Evolutionary conservation across 2,888 invertebrate genomes (phyloP).

Genomic region (Aleiodes leptofemur): DNA sequence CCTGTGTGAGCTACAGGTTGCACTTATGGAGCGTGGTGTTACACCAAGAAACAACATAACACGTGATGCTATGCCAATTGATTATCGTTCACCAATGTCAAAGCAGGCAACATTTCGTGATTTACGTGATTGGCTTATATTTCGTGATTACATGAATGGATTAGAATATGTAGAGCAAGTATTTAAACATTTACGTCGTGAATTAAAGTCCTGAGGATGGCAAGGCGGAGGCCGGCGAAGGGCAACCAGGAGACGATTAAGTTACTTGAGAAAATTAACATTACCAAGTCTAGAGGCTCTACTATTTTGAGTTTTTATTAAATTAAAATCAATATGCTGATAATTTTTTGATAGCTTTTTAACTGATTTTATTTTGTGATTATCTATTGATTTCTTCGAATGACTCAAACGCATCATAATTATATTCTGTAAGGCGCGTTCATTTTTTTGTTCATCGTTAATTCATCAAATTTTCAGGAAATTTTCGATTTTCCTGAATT

Average conservation of each 20-base stretch:
- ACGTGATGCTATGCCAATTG: constrained; percentile 75
- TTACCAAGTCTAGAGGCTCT: constrained; percentile 56
- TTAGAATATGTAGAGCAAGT: constrained; percentile 79
- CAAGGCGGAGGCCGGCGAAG: constrained; percentile 66
- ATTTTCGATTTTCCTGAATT: not conserved
- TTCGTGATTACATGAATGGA: constrained; percentile 80
- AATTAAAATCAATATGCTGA: not conserved
- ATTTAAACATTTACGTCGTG: constrained; percentile 72
- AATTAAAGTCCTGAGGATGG: constrained; percentile 68
- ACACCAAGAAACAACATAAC: constrained; percentile 71
- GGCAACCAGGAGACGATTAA: constrained; percentile 64
- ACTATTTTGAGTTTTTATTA: constrained; percentile 47
- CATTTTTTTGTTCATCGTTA: constrained; percentile 27
- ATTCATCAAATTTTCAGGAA: not conserved
- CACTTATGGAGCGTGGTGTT: constrained; percentile 73
- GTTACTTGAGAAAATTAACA: constrained; percentile 59
- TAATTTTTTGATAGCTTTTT: constrained; percentile 14
- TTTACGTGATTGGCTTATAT: constrained; percentile 80
- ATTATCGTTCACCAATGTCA: constrained; percentile 66
- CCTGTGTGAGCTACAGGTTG: constrained; percentile 83
- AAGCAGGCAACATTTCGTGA: constrained; percentile 72
- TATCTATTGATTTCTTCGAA: not conserved
- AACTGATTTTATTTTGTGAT: not conserved
- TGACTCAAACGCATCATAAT: not conserved
- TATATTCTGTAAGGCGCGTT: not conserved